Percentiles rank a stretch among this genome's conserved stretches.
These are phyloP conservation scores for Acronicta psi DNA, from an alignment of 2,888 invertebrate species.

Conservation along the genomic window DNA sequence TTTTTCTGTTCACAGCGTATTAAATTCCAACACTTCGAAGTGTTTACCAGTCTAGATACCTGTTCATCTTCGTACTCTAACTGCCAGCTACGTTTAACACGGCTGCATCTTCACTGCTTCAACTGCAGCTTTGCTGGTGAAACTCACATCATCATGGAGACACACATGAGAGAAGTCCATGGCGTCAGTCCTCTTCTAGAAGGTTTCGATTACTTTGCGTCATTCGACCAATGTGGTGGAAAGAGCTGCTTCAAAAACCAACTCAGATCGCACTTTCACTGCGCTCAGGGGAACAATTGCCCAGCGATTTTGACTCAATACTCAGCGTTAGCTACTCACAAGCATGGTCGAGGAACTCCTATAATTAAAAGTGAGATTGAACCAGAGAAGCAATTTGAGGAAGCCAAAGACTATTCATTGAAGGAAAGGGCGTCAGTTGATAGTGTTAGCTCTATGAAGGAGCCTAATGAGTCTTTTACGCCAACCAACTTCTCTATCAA, in stretches of 20 bases:
- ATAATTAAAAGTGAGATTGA: conserved; percentile 81
- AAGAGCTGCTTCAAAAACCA: conserved; percentile 87
- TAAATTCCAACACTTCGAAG: conserved; percentile 90
- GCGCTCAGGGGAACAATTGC: conserved; percentile 84
- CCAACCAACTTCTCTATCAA: conserved; percentile 85
- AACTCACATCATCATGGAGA: conserved; percentile 92
- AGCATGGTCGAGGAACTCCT: conserved; percentile 84
- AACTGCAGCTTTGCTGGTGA: conserved; percentile 96
- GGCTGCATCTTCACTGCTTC: conserved; percentile 95
- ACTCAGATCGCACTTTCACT: conserved; percentile 84
- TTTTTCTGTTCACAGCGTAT: conserved; percentile 79
- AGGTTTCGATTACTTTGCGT: conserved; percentile 94
- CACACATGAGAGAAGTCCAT: conserved; percentile 96
- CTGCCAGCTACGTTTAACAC: conserved; percentile 91
- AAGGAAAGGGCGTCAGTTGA: conserved; percentile 85
- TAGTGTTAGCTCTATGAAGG: conserved; percentile 78
- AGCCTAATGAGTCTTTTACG: conserved; percentile 73
- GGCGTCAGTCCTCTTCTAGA: conserved; percentile 94
- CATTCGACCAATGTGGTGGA: conserved; percentile 84
- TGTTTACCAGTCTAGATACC: conserved; percentile 88
- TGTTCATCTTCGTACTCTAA: conserved; percentile 92
- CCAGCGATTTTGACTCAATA: conserved; percentile 86
- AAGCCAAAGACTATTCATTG: conserved; percentile 87
- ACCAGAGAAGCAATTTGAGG: conserved; percentile 79
- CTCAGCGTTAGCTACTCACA: conserved; percentile 85